phyloP scores from a whole-genome alignment of 1,140 invertebrate genomes.

The Cardiocondyla obscurior region DNA sequence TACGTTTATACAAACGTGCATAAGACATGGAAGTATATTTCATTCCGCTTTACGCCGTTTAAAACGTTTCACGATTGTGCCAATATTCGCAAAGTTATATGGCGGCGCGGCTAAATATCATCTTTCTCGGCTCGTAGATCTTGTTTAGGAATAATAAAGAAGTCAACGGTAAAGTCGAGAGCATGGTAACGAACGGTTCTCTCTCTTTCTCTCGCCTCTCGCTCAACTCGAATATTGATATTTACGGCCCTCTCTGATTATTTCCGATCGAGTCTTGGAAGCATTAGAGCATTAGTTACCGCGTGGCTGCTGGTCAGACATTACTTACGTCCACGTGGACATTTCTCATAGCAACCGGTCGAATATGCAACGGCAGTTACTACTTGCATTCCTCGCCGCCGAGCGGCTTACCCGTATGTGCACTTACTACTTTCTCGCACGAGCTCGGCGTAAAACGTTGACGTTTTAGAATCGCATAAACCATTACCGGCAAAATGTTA shows the following conservation, averaged over 20 bases:
- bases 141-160: slow-evolving; percentile 47
- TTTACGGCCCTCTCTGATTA: slow-evolving; percentile 41
- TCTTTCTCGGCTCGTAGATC: slow-evolving; percentile 21
- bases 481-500: neutral
- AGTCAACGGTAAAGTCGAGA: slow-evolving; percentile 44
- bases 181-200: slow-evolving; percentile 1
- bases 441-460: neutral
- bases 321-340: slow-evolving; percentile 41
- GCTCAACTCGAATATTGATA: slow-evolving; percentile 24
- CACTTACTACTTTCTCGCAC: slow-evolving; percentile 49
- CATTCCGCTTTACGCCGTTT: neutral
- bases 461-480: slow-evolving; percentile 34
- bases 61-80: neutral
- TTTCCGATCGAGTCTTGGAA: slow-evolving; percentile 37
- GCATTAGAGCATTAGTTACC: slow-evolving; percentile 48
- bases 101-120: slow-evolving; percentile 1
- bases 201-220: neutral
- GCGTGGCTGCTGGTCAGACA: slow-evolving; percentile 38
- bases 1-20: neutral
- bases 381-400: slow-evolving; percentile 28
- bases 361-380: slow-evolving; percentile 45
- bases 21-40: no score
- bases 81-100: neutral
- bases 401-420: slow-evolving; percentile 9
- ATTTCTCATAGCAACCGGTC: slow-evolving; percentile 52